Conservation (phyloP, 2,888 invertebrate species). For the Listrodromus nycthemerus region DNA sequence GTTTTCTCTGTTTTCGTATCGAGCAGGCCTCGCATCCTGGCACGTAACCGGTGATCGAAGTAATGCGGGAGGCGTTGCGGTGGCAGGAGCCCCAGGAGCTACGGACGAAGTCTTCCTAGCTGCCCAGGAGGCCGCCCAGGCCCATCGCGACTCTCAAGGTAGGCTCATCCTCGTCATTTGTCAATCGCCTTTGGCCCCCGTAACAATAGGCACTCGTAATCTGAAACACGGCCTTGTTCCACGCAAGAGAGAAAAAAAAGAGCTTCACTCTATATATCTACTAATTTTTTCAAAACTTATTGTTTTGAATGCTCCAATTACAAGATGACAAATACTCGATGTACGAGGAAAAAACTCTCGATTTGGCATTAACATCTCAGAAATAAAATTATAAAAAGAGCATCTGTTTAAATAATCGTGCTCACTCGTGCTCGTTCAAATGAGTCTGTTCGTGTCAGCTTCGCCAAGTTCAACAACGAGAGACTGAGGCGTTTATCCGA, state of each 20-base stretch:
- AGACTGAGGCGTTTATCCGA: neutral
- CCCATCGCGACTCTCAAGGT: slow-evolving; percentile 96
- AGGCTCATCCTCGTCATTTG: slow-evolving; percentile 87
- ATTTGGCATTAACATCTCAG: neutral
- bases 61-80: slow-evolving; percentile 85
- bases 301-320: neutral
- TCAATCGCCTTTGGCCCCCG: slow-evolving; percentile 77
- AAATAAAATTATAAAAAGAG: neutral
- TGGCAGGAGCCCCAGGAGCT: slow-evolving; percentile 81
- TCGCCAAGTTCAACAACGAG: neutral
- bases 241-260: neutral
- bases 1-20: slow-evolving; percentile 44
- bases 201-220: slow-evolving; percentile 80
- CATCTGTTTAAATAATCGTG: slow-evolving; percentile 10
- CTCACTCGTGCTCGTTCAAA: slow-evolving; percentile 42
- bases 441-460: slow-evolving; percentile 29
- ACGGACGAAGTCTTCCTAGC: slow-evolving; percentile 93
- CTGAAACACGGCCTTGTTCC: slow-evolving; percentile 17
- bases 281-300: neutral
- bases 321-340: neutral
- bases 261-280: neutral
- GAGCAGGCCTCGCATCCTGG: slow-evolving; percentile 93
- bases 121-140: slow-evolving; percentile 91
- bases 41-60: slow-evolving; percentile 92
- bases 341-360: neutral